Evolutionary conservation across 2,797 vertebrate species (phyloP).

Genomic region (Oophaga sylvatica): DNA sequence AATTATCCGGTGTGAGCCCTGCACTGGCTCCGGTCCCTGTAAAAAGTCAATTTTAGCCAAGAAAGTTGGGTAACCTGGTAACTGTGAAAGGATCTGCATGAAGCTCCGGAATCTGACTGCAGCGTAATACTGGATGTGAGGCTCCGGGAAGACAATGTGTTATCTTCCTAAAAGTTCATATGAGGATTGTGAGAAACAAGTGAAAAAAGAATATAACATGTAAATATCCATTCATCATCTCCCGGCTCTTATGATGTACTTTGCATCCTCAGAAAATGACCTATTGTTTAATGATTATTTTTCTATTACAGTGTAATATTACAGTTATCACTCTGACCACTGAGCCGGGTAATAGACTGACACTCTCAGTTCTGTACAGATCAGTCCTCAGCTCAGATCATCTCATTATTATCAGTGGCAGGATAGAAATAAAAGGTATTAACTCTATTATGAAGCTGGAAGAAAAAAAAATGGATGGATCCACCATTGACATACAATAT

Average conservation of each 20-base stretch:
- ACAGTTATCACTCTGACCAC: not conserved
- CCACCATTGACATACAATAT: too few relatives aligned
- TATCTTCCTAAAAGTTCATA: constrained; percentile 27
- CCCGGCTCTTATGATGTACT: not conserved
- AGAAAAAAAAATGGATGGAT: too few relatives aligned
- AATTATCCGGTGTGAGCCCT: constrained; percentile 21
- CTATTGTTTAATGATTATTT: not conserved
- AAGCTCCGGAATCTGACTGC: constrained; percentile 33
- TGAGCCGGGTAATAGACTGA: too few relatives aligned
- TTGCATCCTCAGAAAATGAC: not conserved
- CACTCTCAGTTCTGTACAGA: too few relatives aligned
- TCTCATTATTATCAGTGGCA: too few relatives aligned
- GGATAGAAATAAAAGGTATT: too few relatives aligned
- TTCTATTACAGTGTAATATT: not conserved
- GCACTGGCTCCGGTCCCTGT: constrained; percentile 25
- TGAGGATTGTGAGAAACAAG: not conserved
- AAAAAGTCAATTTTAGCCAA: constrained; percentile 12
- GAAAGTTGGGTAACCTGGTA: constrained; percentile 41
- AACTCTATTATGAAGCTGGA: too few relatives aligned
- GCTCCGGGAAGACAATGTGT: constrained; percentile 15
- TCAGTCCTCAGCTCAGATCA: too few relatives aligned
- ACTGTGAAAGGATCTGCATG: constrained; percentile 3
- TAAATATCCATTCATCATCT: not conserved
- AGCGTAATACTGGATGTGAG: constrained; percentile 26
- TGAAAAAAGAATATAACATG: not conserved